These are phyloP conservation scores for Pipistrellus pygmaeus DNA, from an alignment of 2,797 vertebrate species.

Conservation along the genomic window DNA sequence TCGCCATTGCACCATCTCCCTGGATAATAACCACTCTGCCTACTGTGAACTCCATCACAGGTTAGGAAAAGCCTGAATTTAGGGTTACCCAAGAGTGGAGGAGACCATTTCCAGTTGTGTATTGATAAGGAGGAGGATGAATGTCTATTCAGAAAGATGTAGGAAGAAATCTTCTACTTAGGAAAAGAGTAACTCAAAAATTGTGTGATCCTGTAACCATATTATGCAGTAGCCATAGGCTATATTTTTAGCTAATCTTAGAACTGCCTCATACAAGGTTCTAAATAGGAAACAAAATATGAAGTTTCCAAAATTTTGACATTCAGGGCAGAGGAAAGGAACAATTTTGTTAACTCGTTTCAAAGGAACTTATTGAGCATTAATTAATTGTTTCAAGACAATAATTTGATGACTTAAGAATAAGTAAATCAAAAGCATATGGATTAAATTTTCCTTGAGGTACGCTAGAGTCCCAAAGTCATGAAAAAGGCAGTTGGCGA, in stretches of 20 bases:
- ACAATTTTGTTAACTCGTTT: constrained; percentile 40
- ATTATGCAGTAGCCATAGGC: background rate
- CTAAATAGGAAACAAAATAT: background rate
- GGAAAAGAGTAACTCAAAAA: background rate
- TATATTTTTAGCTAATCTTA: constrained; percentile 26
- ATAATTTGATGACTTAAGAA: constrained; percentile 63
- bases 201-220: background rate
- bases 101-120: background rate
- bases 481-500: constrained; percentile 61
- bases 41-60: background rate
- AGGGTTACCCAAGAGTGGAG: background rate
- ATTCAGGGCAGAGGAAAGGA: background rate
- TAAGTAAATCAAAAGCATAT: constrained; percentile 58
- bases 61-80: background rate
- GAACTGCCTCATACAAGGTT: background rate
- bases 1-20: background rate
- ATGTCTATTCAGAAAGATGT: background rate
- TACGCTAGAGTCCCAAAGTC: constrained; percentile 20
- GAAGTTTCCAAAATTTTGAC: background rate
- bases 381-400: constrained; percentile 61
- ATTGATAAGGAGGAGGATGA: background rate
- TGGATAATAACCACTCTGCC: background rate
- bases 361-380: constrained; percentile 42
- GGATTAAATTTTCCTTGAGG: constrained; percentile 69
- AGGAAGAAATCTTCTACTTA: background rate